A percentile compares a stretch with the other conserved stretches of the same genome.
phyloP scores from a whole-genome alignment of 2,797 vertebrate species.

The Tachyglossus aculeatus region DNA sequence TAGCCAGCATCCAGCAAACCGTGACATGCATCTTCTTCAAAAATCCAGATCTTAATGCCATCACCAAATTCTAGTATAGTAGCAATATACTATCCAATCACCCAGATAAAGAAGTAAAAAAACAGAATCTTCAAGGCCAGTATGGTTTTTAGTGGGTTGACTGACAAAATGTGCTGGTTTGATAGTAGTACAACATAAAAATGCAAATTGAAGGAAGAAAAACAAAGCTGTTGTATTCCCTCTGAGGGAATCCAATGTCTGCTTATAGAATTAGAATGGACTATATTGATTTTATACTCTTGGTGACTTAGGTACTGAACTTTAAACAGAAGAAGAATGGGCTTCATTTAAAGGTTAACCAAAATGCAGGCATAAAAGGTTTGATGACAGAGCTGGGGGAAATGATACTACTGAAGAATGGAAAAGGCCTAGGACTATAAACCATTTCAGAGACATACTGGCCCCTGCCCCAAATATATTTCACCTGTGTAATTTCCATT shows the following conservation, averaged over 20 bases:
- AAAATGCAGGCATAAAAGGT: background rate
- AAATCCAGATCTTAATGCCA: no score
- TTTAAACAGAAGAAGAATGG: slow-evolving; percentile 4
- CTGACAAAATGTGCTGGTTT: slow-evolving; percentile 3
- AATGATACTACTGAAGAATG: background rate
- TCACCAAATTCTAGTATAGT: no score
- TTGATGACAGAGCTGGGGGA: background rate
- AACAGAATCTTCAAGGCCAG: no score
- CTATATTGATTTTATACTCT: background rate
- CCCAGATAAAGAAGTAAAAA: no score
- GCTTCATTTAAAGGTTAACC: background rate
- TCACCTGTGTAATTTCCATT: background rate
- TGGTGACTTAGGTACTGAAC: background rate
- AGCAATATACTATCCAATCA: no score
- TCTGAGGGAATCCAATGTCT: background rate
- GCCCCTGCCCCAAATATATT: background rate
- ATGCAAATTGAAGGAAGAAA: slow-evolving; percentile 7
- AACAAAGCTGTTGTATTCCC: background rate
- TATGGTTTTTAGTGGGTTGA: no score
- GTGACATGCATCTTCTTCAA: no score
- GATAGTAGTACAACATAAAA: slow-evolving; percentile 2
- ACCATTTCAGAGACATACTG: background rate
- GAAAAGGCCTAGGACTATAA: background rate
- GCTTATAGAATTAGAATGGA: background rate
- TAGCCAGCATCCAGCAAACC: no score